Percentiles rank a stretch among this genome's conserved stretches.
phyloP scores from a whole-genome alignment of 2,888 invertebrate genomes.

The Pemphredon lugubris region DNA sequence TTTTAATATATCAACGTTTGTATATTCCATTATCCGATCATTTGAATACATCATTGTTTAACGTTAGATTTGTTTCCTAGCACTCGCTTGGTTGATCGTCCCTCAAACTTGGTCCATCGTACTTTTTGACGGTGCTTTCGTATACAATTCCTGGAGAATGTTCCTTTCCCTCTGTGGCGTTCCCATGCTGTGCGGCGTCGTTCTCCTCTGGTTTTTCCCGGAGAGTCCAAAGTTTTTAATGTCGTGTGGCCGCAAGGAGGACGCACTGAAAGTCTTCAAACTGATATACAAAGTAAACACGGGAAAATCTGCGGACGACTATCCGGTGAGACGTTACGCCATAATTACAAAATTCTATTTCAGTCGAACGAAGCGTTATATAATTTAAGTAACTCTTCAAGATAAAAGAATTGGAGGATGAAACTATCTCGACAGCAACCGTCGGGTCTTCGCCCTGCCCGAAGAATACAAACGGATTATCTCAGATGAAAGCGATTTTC shows the following conservation, averaged over 20 bases:
- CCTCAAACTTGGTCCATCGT: constrained; percentile 83
- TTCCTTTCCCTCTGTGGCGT: constrained; percentile 82
- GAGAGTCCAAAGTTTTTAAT: constrained; percentile 92
- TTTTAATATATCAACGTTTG: too few species aligned
- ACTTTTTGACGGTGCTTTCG: constrained; percentile 78
- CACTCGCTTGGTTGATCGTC: constrained; percentile 88
- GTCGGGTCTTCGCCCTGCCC: neutral
- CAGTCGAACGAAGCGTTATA: too few species aligned
- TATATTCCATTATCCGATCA: too few species aligned
- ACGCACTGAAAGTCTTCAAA: constrained; percentile 85
- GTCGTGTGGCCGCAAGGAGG: constrained; percentile 85
- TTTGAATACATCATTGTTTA: too few species aligned
- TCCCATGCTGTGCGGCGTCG: constrained; percentile 86
- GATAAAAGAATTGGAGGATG: constrained; percentile 79
- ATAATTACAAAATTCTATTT: too few species aligned
- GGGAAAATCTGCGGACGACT: constrained; percentile 84
- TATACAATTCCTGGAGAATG: constrained; percentile 82
- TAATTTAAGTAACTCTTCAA: constrained; percentile 50
- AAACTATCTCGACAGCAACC: constrained; percentile 48
- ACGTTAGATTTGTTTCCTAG: constrained; percentile 73
- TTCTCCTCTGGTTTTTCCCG: constrained; percentile 85
- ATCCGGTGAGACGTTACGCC: constrained; percentile 85
- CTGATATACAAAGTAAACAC: constrained; percentile 86
- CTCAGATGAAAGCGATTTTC: constrained; percentile 86
- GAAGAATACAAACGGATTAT: too few species aligned